phyloP scores from a whole-genome alignment of 2,797 vertebrate species.

The Etheostoma perlongum region DNA sequence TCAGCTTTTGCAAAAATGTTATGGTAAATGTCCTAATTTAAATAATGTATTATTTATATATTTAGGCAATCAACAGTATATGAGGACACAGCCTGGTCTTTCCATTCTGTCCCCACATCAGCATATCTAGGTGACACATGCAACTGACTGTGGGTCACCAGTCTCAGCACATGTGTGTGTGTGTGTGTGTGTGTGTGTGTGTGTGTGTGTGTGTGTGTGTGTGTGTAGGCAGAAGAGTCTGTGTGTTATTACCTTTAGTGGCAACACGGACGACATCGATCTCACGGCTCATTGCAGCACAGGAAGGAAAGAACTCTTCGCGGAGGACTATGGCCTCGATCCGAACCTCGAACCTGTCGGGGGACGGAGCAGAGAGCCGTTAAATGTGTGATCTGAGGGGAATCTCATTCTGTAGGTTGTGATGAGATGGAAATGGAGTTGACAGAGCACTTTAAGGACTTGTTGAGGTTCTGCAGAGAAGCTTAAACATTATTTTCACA shows the following conservation, averaged over 20 bases:
- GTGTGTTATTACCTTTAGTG: constrained; percentile 89
- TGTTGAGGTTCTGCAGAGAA: not conserved
- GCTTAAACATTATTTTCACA: not conserved
- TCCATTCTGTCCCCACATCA: constrained; percentile 34
- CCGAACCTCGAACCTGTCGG: constrained; percentile 91
- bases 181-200: constrained; percentile 5
- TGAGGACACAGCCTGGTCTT: constrained; percentile 26
- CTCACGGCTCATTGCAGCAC: constrained; percentile 88
- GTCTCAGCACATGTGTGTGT: constrained; percentile 10
- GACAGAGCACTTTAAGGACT: not conserved
- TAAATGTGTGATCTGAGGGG: not conserved
- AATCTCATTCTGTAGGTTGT: not conserved
- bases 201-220: constrained; percentile 18
- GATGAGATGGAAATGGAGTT: not conserved
- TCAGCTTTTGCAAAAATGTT: not conserved
- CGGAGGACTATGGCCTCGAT: constrained; percentile 96
- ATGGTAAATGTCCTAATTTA: not conserved
- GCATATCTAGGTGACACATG: constrained; percentile 49
- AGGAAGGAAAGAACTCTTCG: constrained; percentile 93
- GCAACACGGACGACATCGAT: constrained; percentile 91
- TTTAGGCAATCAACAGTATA: not conserved
- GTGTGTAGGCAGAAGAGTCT: not conserved
- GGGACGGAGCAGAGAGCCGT: not conserved
- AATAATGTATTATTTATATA: not conserved
- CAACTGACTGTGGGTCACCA: constrained; percentile 61